Evolutionary conservation across 1,140 invertebrate genomes (phyloP), one percentile per base, ranked within the genome.

Genomic region (Drosophila lacteicornis): DNA sequence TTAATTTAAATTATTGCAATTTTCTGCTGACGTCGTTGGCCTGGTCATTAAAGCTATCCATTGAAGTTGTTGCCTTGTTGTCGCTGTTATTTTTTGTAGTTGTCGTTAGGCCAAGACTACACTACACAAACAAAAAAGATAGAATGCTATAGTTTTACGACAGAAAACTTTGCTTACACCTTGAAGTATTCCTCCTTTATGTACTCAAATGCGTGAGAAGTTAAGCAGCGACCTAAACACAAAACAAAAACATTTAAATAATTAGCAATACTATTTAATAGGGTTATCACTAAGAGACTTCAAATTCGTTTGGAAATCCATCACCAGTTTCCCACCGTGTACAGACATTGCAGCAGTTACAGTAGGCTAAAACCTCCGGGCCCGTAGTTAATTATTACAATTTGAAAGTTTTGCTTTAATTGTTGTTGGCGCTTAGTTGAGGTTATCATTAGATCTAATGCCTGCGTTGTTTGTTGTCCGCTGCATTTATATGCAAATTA

Each of bases 1-100:
- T 83, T 76, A 84, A 83, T 86, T 82, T 63, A 87, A 87, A 86
- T 86, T 77, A 82, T 87, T 83, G 84, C 76, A 87, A 87, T 87
- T 79, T 68, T 68, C 36, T 63, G 74, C 51, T 40, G 25, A 45
- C 58, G 42, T 51, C 55, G 65, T 57, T 75, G 47, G 62, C 15
- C 66, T 62, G 67, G 68, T 69, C 68, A 71, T 80, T 85, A 79
- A 53, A 76, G 47, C 40, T 63, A 60, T 75, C 51, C 60, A 33
- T 47, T 62, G 36, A 46, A 55, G 69, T 68, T 43, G 42, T n/a
- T 63, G 43, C 42, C 45, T n/a, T 40, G 59, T 75, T 57, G 61
- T 67, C 49, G 73, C 45, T 17, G 56, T 56, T 55, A 40, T 55
- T 27, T 15, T 25, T 27, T 46, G 15, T 53, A 42, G 22, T 62